Evolutionary conservation across 2,888 invertebrate species (phyloP).

Genomic region (Tortrix viridana): DNA sequence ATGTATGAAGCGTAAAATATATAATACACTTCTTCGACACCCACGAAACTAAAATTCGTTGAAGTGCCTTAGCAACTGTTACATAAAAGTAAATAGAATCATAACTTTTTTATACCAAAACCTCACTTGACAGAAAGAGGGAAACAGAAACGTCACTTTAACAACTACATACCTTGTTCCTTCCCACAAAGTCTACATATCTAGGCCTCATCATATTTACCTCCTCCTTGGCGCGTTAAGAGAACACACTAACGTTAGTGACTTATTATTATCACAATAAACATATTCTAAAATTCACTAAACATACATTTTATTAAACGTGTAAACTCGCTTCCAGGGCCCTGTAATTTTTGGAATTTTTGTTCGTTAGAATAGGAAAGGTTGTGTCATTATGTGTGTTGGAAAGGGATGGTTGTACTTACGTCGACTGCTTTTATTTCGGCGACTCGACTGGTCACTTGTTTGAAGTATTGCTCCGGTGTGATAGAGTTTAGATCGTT

Average conservation of each 20-base stretch:
- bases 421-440: conserved; percentile 96
- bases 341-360: conserved; percentile 53
- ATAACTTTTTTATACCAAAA: conserved; percentile 5
- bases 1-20: too few species aligned
- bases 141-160: conserved; percentile 71
- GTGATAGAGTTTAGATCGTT: conserved; percentile 95
- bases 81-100: too few species aligned
- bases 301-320: conserved; percentile 60
- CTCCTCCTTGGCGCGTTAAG: conserved; percentile 80
- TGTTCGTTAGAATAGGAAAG: conserved; percentile 50
- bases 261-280: conserved; percentile 59
- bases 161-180: conserved; percentile 69
- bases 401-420: conserved; percentile 65
- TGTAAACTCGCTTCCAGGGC: conserved; percentile 51
- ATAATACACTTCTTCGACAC: too few species aligned
- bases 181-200: conserved; percentile 65
- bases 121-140: conserved; percentile 47
- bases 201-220: conserved; percentile 74
- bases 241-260: conserved; percentile 79
- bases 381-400: conserved; percentile 17
- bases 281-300: conserved; percentile 48
- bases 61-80: too few species aligned
- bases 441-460: conserved; percentile 93
- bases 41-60: too few species aligned
- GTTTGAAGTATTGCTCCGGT: conserved; percentile 97